phyloP scores from a whole-genome alignment of 92 coral and sea anemone species.

The Bergia sp. region DNA sequence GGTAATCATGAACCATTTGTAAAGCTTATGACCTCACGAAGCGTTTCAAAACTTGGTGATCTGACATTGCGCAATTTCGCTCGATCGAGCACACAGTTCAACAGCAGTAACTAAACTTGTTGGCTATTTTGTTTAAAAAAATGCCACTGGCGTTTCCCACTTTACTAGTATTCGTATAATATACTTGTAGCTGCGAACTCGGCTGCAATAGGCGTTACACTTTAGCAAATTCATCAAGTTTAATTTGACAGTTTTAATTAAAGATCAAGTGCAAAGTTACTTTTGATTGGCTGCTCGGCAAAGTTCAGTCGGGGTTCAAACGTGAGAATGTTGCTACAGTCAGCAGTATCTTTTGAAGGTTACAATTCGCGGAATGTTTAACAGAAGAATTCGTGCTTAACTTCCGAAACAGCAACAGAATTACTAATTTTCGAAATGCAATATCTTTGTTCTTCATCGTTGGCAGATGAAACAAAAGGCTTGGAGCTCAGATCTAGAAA shows the following conservation, averaged over 20 bases:
- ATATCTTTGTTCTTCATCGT: not conserved
- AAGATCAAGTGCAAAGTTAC: not conserved
- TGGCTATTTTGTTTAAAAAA: no score
- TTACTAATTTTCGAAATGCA: constrained; percentile 1
- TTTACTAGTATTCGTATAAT: no score
- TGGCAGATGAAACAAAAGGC: not conserved
- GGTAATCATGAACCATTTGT: no score
- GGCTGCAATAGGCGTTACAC: not conserved
- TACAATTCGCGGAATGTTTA: no score
- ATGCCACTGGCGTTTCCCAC: no score
- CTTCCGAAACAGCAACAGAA: not conserved
- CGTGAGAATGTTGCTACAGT: not conserved
- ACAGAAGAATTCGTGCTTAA: not conserved
- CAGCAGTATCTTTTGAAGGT: not conserved
- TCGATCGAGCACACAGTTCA: no score
- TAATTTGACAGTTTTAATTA: not conserved
- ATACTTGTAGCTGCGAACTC: no score
- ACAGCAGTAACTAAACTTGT: no score
- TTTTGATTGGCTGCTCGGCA: not conserved
- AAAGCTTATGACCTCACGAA: no score
- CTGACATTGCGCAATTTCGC: no score
- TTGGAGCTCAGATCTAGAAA: not conserved
- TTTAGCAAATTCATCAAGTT: not conserved
- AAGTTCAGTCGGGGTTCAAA: no score
- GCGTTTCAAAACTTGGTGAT: no score